Evolutionary conservation across 2,797 vertebrate species (phyloP).

Genomic region (Lepilemur ruficaudatus): DNA sequence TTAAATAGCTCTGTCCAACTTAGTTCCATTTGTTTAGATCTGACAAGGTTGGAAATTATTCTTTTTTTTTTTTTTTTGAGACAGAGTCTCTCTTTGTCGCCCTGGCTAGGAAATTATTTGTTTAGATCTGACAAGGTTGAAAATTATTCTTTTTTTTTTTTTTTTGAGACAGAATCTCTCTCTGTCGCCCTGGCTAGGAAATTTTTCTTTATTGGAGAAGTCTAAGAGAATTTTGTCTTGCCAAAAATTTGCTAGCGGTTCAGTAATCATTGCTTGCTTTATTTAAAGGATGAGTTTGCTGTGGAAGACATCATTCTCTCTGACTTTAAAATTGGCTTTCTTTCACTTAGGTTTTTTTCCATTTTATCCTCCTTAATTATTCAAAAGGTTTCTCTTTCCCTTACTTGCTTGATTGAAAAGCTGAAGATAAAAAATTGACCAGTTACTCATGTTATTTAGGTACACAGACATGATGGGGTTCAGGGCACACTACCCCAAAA

Average conservation of each 20-base stretch:
- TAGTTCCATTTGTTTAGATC: slow-evolving; percentile 50
- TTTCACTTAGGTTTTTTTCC: neutral
- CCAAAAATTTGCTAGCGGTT: slow-evolving; percentile 12
- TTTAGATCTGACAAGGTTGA: slow-evolving; percentile 39
- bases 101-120: too few relatives aligned
- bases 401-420: neutral
- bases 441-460: neutral
- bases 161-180: too few relatives aligned
- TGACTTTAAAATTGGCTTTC: neutral
- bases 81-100: too few relatives aligned
- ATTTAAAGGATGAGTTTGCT: slow-evolving; percentile 43
- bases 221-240: slow-evolving; percentile 19
- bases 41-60: neutral
- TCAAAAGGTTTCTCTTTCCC: neutral
- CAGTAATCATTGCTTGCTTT: slow-evolving; percentile 24
- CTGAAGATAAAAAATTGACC: slow-evolving; percentile 11
- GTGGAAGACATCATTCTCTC: neutral
- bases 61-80: too few relatives aligned
- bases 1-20: slow-evolving; percentile 37
- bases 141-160: neutral
- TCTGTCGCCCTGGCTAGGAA: too few relatives aligned
- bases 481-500: neutral
- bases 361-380: neutral
- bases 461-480: neutral
- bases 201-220: slow-evolving; percentile 46